Percentiles rank a stretch among this genome's conserved stretches.
Conservation (phyloP, 53 echinoderm and acorn worm genomes). For the Stichopus horrens region DNA sequence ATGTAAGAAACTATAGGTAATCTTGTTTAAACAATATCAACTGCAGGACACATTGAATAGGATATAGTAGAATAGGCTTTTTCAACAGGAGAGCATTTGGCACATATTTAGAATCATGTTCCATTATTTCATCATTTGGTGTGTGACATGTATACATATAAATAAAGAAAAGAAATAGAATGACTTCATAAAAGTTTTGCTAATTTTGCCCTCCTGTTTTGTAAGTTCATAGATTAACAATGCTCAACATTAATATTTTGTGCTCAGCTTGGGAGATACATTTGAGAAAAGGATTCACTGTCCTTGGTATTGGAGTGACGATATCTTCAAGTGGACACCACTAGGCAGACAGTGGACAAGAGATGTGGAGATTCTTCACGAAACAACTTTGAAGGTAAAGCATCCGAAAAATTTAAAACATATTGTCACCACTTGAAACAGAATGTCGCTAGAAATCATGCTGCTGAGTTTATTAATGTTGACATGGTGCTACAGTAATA, state of each 20-base stretch:
- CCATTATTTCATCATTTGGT: not conserved
- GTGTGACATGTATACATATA: not conserved
- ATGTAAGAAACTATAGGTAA: not conserved
- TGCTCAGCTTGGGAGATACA: not conserved
- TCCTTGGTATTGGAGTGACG: slow-evolving; percentile 28
- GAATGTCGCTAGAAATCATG: too few relatives aligned
- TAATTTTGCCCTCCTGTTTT: too few relatives aligned
- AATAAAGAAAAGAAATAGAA: too few relatives aligned
- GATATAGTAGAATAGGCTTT: not conserved
- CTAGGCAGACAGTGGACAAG: not conserved
- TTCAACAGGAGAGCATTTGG: too few relatives aligned
- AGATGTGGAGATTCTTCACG: not conserved
- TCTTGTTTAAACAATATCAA: not conserved
- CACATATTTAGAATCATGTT: not conserved
- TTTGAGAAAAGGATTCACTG: not conserved
- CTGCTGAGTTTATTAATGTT: too few relatives aligned
- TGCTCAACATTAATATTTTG: not conserved
- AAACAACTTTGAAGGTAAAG: not conserved
- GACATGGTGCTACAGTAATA: too few relatives aligned
- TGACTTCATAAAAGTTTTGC: too few relatives aligned
- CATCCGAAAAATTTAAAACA: too few relatives aligned
- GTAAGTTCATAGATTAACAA: too few relatives aligned
- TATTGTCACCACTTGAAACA: too few relatives aligned
- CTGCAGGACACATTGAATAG: not conserved
- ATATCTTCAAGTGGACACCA: not conserved